phyloP scores from a whole-genome alignment of 2,888 invertebrate species.

The Hirtodrosophila trivittata region DNA sequence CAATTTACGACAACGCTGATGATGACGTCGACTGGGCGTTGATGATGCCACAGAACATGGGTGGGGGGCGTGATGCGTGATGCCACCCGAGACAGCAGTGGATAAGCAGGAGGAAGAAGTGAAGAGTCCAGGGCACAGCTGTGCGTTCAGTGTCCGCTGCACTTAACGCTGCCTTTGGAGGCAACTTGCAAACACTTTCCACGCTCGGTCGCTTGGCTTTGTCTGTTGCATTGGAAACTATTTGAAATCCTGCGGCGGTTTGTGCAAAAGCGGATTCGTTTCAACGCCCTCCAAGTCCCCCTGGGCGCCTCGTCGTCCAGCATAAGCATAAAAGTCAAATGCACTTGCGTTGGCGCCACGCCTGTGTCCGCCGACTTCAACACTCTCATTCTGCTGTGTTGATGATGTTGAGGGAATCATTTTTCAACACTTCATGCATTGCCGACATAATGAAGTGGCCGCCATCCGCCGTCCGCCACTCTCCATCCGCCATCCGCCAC shows the following conservation, averaged over 20 bases:
- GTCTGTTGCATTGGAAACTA: slow-evolving; percentile 69
- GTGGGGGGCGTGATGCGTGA: neutral
- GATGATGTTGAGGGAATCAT: slow-evolving; percentile 70
- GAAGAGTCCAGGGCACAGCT: slow-evolving; percentile 42
- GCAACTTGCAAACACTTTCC: slow-evolving; percentile 45
- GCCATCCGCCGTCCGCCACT: slow-evolving; percentile 28
- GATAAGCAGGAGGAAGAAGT: neutral
- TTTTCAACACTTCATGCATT: slow-evolving; percentile 78
- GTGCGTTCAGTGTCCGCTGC: slow-evolving; percentile 64
- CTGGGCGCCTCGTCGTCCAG: slow-evolving; percentile 33
- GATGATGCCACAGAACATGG: slow-evolving; percentile 33
- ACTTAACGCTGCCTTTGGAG: slow-evolving; percentile 53
- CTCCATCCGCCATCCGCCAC: slow-evolving; percentile 8
- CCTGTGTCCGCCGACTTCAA: neutral
- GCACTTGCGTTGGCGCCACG: slow-evolving; percentile 55
- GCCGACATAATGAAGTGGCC: slow-evolving; percentile 77
- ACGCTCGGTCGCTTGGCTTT: slow-evolving; percentile 39
- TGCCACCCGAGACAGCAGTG: neutral
- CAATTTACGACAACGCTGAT: slow-evolving; percentile 76
- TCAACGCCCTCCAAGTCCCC: slow-evolving; percentile 66
- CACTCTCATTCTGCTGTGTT: neutral
- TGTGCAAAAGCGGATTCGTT: slow-evolving; percentile 72
- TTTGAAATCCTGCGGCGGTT: slow-evolving; percentile 73
- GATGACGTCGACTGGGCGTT: slow-evolving; percentile 69
- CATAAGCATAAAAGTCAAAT: slow-evolving; percentile 77